phyloP scores from a whole-genome alignment of 2,888 invertebrate species.

The Melinaea menophilus region DNA sequence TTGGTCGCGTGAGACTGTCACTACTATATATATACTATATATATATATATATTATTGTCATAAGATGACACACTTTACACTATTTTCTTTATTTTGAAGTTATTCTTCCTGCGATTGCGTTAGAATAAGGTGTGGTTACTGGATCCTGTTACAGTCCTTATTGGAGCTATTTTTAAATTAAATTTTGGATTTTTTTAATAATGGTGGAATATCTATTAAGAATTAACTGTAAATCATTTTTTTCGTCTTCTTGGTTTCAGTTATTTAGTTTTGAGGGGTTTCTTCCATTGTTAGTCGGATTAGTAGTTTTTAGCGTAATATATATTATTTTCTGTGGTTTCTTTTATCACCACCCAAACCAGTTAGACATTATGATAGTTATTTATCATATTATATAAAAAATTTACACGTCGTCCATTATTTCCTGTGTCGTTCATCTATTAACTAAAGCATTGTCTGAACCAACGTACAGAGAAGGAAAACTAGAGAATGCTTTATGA shows the following conservation, averaged over 20 bases:
- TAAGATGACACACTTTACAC: neutral
- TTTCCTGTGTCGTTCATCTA: neutral
- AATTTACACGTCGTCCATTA: neutral
- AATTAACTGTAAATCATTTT: no score
- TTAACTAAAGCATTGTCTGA: neutral
- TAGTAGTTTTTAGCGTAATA: no score
- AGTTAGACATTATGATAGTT: no score
- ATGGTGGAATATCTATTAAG: no score
- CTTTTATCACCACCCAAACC: no score
- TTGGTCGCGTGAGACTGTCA: constrained; percentile 20
- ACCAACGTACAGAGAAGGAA: neutral
- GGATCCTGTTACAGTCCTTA: neutral
- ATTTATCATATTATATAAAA: no score
- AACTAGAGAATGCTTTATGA: constrained; percentile 1
- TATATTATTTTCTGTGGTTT: no score
- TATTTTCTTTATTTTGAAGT: neutral
- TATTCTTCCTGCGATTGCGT: neutral
- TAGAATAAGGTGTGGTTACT: neutral
- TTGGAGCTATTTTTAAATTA: constrained; percentile 3
- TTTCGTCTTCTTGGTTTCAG: no score
- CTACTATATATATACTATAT: neutral
- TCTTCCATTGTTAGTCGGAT: no score
- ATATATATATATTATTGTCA: no score
- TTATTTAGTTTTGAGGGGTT: no score
- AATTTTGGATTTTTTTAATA: neutral